Conservation (phyloP, 2,113 vertebrate genomes). For the Hirundichthys speculiger region DNA sequence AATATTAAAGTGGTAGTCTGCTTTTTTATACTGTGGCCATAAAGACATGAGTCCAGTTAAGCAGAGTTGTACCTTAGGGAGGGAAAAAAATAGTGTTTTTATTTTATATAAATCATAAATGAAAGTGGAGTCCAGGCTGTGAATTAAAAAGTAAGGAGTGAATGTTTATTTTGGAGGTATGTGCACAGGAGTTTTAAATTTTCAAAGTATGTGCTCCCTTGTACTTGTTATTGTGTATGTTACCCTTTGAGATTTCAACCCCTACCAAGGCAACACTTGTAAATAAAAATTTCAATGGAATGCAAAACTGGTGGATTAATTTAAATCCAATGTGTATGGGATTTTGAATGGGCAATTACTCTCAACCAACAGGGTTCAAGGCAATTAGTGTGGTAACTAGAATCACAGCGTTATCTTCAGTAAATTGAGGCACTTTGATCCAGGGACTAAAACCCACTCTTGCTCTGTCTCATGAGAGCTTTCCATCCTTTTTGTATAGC, state of each 20-base stretch:
- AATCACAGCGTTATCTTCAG: slow-evolving; percentile 60
- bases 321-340: slow-evolving; percentile 69
- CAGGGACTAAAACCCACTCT: slow-evolving; percentile 60
- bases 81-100: slow-evolving; percentile 58
- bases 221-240: slow-evolving; percentile 4
- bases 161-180: slow-evolving; percentile 19
- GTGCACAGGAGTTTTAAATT: slow-evolving; percentile 10
- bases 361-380: slow-evolving; percentile 62
- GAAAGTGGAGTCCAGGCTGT: slow-evolving; percentile 53
- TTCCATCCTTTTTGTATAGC: slow-evolving; percentile 35
- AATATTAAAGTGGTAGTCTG: slow-evolving; percentile 75
- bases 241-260: slow-evolving; percentile 38
- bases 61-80: slow-evolving; percentile 52
- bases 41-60: slow-evolving; percentile 70
- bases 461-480: slow-evolving; percentile 45
- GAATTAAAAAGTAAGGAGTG: slow-evolving; percentile 57
- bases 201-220: neutral
- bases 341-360: slow-evolving; percentile 77
- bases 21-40: slow-evolving; percentile 66
- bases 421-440: slow-evolving; percentile 67
- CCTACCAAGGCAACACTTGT: slow-evolving; percentile 45
- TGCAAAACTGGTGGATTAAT: slow-evolving; percentile 65
- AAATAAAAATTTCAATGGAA: slow-evolving; percentile 56
- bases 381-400: slow-evolving; percentile 70
- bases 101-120: slow-evolving; percentile 79